These are phyloP conservation scores for Macroglossus sobrinus DNA, from an alignment of 2,113 vertebrate species.

Conservation along the genomic window DNA sequence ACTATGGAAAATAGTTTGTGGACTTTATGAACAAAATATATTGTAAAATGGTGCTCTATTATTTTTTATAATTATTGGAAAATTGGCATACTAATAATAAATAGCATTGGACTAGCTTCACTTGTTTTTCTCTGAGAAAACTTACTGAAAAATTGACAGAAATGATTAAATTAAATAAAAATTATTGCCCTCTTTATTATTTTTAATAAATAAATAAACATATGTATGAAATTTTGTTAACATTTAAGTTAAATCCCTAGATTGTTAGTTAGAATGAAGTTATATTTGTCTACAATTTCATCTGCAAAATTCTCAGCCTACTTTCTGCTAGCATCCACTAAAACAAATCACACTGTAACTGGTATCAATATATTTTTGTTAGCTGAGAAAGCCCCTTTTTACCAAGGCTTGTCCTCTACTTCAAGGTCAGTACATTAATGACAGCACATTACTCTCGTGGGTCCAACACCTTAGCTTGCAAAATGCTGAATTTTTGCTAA, in stretches of 20 bases:
- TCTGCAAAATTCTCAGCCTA: not conserved
- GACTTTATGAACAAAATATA: not conserved
- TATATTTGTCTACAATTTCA: conserved; percentile 23
- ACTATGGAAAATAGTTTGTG: not conserved
- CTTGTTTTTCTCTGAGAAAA: conserved; percentile 28
- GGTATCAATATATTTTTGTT: conserved; percentile 33
- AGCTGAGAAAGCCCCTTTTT: not conserved
- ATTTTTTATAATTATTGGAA: not conserved
- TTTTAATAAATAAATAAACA: not conserved
- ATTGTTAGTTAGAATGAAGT: not conserved
- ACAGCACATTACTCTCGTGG: conserved; percentile 9
- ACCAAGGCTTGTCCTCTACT: conserved; percentile 22
- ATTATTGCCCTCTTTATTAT: not conserved
- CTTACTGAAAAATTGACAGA: not conserved
- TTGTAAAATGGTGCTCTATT: conserved; percentile 3
- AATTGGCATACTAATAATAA: not conserved
- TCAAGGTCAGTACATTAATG: conserved; percentile 56
- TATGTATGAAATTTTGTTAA: not conserved
- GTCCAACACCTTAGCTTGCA: conserved; percentile 16
- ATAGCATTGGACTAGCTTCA: not conserved
- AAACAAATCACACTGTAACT: conserved; percentile 60
- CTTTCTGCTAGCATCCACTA: not conserved
- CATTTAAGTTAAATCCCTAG: conserved; percentile 23
- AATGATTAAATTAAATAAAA: conserved; percentile 46
- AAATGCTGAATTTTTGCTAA: conserved; percentile 48